Evolutionary conservation across 2,888 invertebrate genomes (phyloP).

Genomic region (Folsomia candida): DNA sequence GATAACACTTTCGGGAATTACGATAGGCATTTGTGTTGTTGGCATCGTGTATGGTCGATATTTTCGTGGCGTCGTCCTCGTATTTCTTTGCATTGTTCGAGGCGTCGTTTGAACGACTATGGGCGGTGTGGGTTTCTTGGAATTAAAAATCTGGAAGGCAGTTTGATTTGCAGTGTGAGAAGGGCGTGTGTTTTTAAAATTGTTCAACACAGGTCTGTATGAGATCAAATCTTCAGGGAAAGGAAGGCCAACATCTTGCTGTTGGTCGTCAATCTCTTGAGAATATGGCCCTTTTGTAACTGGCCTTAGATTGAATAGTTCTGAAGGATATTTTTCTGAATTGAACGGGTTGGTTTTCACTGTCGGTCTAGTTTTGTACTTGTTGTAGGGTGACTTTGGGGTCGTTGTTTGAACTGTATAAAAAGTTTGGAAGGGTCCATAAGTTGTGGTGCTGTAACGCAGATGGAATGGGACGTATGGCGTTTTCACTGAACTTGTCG

Average conservation of each 20-base stretch:
- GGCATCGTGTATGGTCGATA: constrained; percentile 16
- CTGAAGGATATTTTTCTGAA: constrained; percentile 5
- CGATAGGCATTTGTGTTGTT: constrained; percentile 18
- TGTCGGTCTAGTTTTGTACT: background rate
- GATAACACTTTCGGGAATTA: constrained; percentile 30
- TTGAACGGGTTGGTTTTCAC: constrained; percentile 11
- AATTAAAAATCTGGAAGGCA: background rate
- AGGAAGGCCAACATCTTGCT: background rate
- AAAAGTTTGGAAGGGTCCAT: constrained; percentile 8
- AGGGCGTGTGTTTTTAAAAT: background rate
- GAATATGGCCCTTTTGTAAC: background rate
- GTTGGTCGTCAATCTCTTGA: background rate
- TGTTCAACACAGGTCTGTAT: background rate
- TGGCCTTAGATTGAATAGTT: background rate
- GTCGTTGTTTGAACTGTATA: background rate
- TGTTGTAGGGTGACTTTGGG: background rate
- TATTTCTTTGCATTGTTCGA: background rate
- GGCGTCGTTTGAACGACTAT: background rate
- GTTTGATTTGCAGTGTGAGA: background rate
- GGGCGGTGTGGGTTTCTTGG: background rate
- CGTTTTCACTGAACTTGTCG: background rate
- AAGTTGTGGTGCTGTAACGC: constrained; percentile 8
- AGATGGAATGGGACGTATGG: constrained; percentile 11
- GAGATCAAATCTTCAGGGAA: background rate
- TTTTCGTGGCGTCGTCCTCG: constrained; percentile 20